Conservation (phyloP, 2,113 vertebrate genomes). For the Daboia siamensis region DNA sequence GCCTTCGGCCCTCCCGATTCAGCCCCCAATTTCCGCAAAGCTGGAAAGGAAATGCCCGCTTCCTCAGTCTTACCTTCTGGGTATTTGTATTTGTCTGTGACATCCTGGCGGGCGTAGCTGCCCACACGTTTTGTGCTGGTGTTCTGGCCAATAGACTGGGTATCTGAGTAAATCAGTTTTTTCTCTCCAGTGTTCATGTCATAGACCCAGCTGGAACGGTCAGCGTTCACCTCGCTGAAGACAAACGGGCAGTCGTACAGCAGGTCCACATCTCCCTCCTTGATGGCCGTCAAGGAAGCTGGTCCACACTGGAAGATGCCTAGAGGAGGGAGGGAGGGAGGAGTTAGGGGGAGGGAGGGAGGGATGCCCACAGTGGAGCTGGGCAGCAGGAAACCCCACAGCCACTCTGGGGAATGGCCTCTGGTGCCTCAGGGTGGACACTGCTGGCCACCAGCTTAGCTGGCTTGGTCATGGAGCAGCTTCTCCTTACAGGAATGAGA, state of each 20-base stretch:
- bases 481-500: neutral
- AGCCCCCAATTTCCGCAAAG: neutral
- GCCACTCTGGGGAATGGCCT: neutral
- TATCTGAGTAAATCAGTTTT: slow-evolving; percentile 48
- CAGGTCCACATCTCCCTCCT: slow-evolving; percentile 1
- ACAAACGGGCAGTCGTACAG: neutral
- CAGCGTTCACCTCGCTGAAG: slow-evolving; percentile 73
- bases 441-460: neutral
- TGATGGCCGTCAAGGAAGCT: slow-evolving; percentile 19
- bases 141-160: slow-evolving; percentile 56
- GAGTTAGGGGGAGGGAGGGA: neutral
- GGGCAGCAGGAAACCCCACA: neutral
- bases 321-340: slow-evolving; percentile 1
- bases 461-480: neutral
- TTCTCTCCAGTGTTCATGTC: neutral
- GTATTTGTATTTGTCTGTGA: slow-evolving; percentile 74
- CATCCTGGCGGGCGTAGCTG: slow-evolving; percentile 63
- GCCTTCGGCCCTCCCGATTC: neutral
- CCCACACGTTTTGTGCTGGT: slow-evolving; percentile 80
- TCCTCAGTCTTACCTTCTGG: slow-evolving; percentile 65
- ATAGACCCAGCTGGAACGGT: slow-evolving; percentile 67
- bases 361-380: neutral
- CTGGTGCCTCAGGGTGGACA: no score
- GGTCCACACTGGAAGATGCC: slow-evolving; percentile 78
- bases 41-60: neutral